These are phyloP conservation scores for Isoperla grammatica DNA, from an alignment of 2,888 invertebrate species.

Conservation along the genomic window DNA sequence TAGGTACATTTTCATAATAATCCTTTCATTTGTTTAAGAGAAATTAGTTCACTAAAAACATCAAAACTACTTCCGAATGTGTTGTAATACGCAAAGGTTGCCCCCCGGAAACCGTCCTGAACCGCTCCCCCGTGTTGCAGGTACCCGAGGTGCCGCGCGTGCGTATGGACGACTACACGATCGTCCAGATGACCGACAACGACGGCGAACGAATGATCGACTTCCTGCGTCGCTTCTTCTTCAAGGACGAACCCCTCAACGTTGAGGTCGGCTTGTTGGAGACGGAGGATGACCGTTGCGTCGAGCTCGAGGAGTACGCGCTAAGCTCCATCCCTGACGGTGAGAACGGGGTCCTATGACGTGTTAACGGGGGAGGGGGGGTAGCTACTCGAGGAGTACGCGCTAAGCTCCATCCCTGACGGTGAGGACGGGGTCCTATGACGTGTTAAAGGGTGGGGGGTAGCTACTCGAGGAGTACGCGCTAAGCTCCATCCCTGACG, in stretches of 20 bases:
- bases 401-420: no score
- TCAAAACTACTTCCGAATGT: no score
- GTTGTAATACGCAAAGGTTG: no score
- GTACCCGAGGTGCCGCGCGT: background rate
- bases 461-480: conserved; percentile 58
- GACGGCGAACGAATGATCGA: conserved; percentile 52
- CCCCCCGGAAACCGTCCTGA: no score
- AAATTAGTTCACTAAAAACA: no score
- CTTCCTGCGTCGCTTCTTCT: conserved; percentile 60
- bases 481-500: conserved; percentile 50
- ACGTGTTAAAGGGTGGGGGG: conserved; percentile 52
- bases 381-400: no score
- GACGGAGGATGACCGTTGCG: conserved; percentile 51
- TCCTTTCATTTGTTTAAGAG: no score
- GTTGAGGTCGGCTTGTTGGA: conserved; percentile 53
- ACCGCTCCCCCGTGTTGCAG: background rate
- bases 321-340: conserved; percentile 50
- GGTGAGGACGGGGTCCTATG: conserved; percentile 49
- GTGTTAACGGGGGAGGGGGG: no score
- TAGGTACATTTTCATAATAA: no score
- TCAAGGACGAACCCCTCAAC: conserved; percentile 67
- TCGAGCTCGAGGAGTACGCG: conserved; percentile 60
- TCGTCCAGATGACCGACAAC: conserved; percentile 44
- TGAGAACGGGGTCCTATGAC: conserved; percentile 7
- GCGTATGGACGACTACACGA: conserved; percentile 39